These are phyloP conservation scores for Zelleria hepariella DNA, from an alignment of 2,888 invertebrate species.

Conservation along the genomic window DNA sequence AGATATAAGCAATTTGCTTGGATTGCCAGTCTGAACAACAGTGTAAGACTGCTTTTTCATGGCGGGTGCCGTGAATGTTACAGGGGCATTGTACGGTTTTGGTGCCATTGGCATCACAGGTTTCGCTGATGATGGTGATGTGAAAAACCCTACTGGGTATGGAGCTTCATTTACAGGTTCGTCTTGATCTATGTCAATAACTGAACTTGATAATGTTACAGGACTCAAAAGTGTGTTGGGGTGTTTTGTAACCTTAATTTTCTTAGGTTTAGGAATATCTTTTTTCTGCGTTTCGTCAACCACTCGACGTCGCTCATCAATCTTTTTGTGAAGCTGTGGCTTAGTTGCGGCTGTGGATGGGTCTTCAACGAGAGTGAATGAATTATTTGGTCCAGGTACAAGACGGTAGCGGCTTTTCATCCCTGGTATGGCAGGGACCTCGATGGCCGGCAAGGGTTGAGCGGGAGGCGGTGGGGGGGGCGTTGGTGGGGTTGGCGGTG, in stretches of 20 bases:
- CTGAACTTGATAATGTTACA: slow-evolving; percentile 10
- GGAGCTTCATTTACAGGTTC: slow-evolving; percentile 24
- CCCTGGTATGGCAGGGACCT: slow-evolving; percentile 36
- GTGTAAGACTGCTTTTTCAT: slow-evolving; percentile 62
- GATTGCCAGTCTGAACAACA: slow-evolving; percentile 57
- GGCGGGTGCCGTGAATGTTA: slow-evolving; percentile 43
- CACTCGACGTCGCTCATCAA: too few species aligned
- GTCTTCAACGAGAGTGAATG: slow-evolving; percentile 50
- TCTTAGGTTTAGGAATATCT: background rate
- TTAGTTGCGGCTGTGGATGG: background rate
- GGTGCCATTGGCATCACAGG: slow-evolving; percentile 10
- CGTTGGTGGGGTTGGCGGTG: slow-evolving; percentile 7
- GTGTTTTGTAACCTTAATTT: background rate
- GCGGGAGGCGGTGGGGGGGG: slow-evolving; percentile 8
- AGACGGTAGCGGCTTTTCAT: slow-evolving; percentile 48
- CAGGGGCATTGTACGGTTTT: background rate
- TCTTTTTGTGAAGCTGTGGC: too few species aligned
- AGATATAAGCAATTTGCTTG: slow-evolving; percentile 60
- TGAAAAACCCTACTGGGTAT: slow-evolving; percentile 59
- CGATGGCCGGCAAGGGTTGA: slow-evolving; percentile 24
- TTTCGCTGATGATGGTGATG: slow-evolving; percentile 28
- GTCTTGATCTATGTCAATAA: slow-evolving; percentile 28
- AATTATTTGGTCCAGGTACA: slow-evolving; percentile 56
- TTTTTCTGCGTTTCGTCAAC: slow-evolving; percentile 13
- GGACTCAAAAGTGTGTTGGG: background rate